Conservation (phyloP, 2,797 vertebrate species). For the Microctenopoma steveboyesi region DNA sequence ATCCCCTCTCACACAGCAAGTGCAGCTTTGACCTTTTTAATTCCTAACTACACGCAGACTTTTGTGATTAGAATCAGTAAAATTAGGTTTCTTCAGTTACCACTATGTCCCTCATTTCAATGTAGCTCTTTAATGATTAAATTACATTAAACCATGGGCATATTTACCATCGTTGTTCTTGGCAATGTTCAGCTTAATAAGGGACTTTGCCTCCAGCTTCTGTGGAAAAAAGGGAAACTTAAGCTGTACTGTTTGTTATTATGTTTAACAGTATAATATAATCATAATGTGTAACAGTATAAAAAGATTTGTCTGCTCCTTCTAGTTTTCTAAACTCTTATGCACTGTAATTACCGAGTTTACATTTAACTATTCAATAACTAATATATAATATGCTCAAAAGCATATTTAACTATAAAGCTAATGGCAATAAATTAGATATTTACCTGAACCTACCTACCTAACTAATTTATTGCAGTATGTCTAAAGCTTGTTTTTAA, state of each 20-base stretch:
- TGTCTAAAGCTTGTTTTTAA: neutral
- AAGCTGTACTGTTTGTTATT: neutral
- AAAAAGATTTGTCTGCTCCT: no score
- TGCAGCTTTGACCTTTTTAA: conserved; percentile 5
- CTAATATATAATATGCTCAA: no score
- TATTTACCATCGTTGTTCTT: conserved; percentile 95
- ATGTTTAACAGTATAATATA: neutral
- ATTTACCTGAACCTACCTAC: neutral
- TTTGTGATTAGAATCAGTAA: neutral
- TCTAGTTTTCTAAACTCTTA: no score
- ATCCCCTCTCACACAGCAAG: neutral
- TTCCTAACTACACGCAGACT: neutral
- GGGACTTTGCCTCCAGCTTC: conserved; percentile 94
- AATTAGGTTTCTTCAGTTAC: neutral
- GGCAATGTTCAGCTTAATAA: conserved; percentile 92
- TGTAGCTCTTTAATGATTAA: fast-evolving
- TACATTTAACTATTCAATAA: no score
- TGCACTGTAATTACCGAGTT: no score
- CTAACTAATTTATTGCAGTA: no score
- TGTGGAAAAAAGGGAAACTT: conserved; percentile 56
- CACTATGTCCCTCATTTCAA: neutral
- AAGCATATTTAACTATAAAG: neutral
- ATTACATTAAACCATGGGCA: neutral
- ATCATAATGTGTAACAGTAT: no score
- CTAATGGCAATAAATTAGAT: neutral